phyloP scores from a whole-genome alignment of 2,888 invertebrate genomes.

The Mesoligia furuncula region DNA sequence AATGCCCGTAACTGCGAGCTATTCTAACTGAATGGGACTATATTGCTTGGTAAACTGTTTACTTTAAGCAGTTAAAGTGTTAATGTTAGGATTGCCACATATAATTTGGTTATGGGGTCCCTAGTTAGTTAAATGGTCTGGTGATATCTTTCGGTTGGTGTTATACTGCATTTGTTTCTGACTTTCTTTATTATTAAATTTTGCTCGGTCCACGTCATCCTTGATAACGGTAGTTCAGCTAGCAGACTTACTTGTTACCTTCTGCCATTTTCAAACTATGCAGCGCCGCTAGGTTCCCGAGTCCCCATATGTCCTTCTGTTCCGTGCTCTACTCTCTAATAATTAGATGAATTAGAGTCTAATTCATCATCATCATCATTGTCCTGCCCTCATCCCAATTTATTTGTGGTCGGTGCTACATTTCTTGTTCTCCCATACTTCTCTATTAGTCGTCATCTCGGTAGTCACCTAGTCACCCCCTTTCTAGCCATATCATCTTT shows the following conservation, averaged over 20 bases:
- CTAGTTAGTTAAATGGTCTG: background rate
- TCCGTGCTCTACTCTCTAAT: background rate
- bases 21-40: conserved; percentile 31
- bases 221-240: background rate
- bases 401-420: background rate
- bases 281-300: background rate
- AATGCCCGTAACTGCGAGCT: conserved; percentile 35
- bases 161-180: background rate
- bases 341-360: no score
- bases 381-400: background rate
- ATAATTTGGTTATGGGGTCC: conserved; percentile 20
- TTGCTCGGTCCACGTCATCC: background rate
- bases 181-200: background rate
- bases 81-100: conserved; percentile 32
- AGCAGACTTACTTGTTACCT: background rate
- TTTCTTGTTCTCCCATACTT: background rate
- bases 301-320: background rate
- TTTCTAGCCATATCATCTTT: background rate
- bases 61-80: conserved; percentile 28
- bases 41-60: conserved; percentile 50
- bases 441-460: background rate
- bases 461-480: background rate
- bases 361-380: background rate
- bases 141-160: conserved; percentile 7
- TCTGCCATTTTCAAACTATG: background rate